A percentile compares a stretch with the other conserved stretches of the same genome.
Conservation (phyloP, 2,888 invertebrate species). For the Diarsia rubi region DNA sequence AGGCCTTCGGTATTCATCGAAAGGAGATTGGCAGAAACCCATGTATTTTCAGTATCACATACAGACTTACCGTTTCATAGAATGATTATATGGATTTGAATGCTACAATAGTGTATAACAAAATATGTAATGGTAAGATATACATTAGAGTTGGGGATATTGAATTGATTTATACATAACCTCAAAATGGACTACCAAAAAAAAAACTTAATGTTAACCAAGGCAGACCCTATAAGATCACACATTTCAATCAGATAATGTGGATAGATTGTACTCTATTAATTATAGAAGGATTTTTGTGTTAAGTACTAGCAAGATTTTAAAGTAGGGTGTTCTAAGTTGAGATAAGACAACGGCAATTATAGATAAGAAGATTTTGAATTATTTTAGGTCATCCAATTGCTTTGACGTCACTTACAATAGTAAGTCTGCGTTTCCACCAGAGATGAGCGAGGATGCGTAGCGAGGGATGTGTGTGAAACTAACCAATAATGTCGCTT, state of each 20-base stretch:
- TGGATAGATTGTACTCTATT: slow-evolving; percentile 3
- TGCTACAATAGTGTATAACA: too few relatives aligned
- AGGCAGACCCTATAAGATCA: background rate
- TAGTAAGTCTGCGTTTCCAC: too few relatives aligned
- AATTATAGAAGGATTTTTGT: background rate
- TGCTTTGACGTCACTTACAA: background rate
- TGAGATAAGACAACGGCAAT: too few relatives aligned
- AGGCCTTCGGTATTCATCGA: slow-evolving; percentile 46
- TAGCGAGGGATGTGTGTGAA: too few relatives aligned
- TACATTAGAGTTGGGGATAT: background rate
- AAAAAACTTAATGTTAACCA: background rate
- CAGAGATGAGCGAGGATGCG: too few relatives aligned
- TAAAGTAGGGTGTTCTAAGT: background rate
- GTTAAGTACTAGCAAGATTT: slow-evolving; percentile 1
- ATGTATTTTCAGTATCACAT: too few relatives aligned
- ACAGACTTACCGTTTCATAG: too few relatives aligned
- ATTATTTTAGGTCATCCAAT: slow-evolving; percentile 5
- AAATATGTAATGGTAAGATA: too few relatives aligned
- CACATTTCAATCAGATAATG: slow-evolving; percentile 6
- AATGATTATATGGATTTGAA: too few relatives aligned
- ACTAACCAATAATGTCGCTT: too few relatives aligned
- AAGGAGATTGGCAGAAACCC: slow-evolving; percentile 4
- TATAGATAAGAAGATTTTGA: background rate
- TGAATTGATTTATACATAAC: background rate
- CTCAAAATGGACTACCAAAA: slow-evolving; percentile 1